phyloP scores from a whole-genome alignment of 2,888 invertebrate species.

The Pristionchus arcanus region DNA sequence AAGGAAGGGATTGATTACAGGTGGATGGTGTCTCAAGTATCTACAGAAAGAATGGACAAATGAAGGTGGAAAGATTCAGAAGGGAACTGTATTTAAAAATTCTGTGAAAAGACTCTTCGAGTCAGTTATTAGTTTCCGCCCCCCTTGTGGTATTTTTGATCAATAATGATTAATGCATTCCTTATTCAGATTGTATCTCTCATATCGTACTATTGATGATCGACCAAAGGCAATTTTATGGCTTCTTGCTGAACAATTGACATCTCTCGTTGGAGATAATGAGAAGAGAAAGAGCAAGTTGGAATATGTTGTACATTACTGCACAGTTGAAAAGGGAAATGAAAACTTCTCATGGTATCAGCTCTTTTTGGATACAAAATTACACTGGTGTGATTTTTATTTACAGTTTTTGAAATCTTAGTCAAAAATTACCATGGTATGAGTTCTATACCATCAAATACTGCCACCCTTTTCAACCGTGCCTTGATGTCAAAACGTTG shows the following conservation, averaged over 20 bases:
- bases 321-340: not conserved
- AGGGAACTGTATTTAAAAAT: slow-evolving; percentile 54
- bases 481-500: not conserved
- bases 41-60: slow-evolving; percentile 59
- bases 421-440: too few relatives aligned
- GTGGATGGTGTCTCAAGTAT: slow-evolving; percentile 61
- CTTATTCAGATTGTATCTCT: slow-evolving; percentile 31
- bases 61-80: slow-evolving; percentile 55
- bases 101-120: slow-evolving; percentile 56
- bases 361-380: too few relatives aligned
- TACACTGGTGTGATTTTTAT: too few relatives aligned
- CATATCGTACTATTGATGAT: slow-evolving; percentile 1
- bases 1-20: slow-evolving; percentile 56
- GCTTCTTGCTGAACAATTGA: slow-evolving; percentile 52
- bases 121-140: slow-evolving; percentile 33
- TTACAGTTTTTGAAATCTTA: too few relatives aligned
- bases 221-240: slow-evolving; percentile 39
- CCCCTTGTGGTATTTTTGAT: not conserved
- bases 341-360: too few relatives aligned
- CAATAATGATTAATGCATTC: not conserved
- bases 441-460: too few relatives aligned
- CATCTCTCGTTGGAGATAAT: slow-evolving; percentile 49
- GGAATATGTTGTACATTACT: not conserved
- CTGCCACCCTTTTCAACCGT: too few relatives aligned
- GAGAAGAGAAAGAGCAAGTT: slow-evolving; percentile 54